Evolutionary conservation across 2,888 invertebrate species (phyloP), one percentile per base, ranked within the genome.

Genomic region (Ectemnius lituratus): DNA sequence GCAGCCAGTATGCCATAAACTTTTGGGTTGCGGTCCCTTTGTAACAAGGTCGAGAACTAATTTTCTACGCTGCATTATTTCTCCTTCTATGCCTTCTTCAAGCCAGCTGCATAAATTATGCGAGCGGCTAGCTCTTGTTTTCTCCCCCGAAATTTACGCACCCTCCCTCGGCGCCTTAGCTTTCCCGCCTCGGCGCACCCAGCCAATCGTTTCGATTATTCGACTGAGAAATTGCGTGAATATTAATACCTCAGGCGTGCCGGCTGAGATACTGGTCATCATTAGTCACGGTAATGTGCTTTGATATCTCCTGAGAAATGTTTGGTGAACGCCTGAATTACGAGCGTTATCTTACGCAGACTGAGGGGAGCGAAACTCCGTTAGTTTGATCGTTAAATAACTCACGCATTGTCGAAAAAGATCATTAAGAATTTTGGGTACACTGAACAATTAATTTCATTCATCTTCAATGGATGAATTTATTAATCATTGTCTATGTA

Each of bases 221-320:
- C 16, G 14, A 52, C n/a, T 52, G 16, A 52, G 16, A 52, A 52
- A 52, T 14, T 52, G 52, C 52, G 16, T 16, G 52, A 52, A 52
- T 52, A 52, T 52, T 52, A 52, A 52, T 52, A 16, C 52, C 16
- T 52, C 52, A 11, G 16, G 37, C 16, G 52, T 14, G 52, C n/a
- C 6, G 52, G 14, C 52, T 52, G 5, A 16, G n/a, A 16, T 16
- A 16, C 52, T 14, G 52, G 16, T 52, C 52, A 14, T 14, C 52
- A 52, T 52, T 52, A 52, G 16, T 52, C 52, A 52, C 14, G 14
- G 5, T 52, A 52, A 52, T 52, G 52, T 52, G 52, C 52, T 52
- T 52, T 52, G 52, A 52, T 52, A 52, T 52, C 14, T 52, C 52
- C 5, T 1, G 52, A 52, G 52, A 52, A 52, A 52, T 52, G 52